Evolutionary conservation across 2,797 vertebrate genomes (phyloP).

Genomic region (Aeoliscus strigatus): DNA sequence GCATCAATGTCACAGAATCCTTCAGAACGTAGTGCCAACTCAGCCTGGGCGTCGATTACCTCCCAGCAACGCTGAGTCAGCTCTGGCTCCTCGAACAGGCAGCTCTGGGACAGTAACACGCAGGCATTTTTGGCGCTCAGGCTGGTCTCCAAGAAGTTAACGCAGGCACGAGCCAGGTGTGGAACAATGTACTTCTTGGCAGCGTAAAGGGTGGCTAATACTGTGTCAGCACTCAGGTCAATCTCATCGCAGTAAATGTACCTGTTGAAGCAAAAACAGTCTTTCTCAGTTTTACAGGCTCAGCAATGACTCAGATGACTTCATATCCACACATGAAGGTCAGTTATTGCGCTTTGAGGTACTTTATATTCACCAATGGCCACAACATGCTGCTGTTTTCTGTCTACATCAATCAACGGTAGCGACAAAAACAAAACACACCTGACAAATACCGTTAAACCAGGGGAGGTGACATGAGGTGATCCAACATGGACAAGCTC

Average conservation of each 20-base stretch:
- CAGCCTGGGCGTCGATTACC: slow-evolving; percentile 96
- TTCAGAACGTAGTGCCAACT: slow-evolving; percentile 92
- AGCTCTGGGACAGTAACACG: slow-evolving; percentile 95
- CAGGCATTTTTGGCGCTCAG: slow-evolving; percentile 96
- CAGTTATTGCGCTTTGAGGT: no score
- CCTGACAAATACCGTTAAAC: no score
- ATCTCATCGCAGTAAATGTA: slow-evolving; percentile 99
- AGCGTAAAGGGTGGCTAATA: slow-evolving; percentile 93
- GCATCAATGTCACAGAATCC: slow-evolving; percentile 97
- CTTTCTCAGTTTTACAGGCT: slow-evolving; percentile 21
- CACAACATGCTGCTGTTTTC: no score
- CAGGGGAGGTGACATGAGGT: no score
- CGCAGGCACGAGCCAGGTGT: slow-evolving; percentile 93
- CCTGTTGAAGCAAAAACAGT: slow-evolving; percentile 66
- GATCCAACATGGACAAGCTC: no score
- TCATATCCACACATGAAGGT: background rate
- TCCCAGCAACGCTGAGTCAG: slow-evolving; percentile 99
- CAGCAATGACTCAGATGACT: no score
- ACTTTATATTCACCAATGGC: no score
- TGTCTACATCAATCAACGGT: no score
- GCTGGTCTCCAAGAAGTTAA: slow-evolving; percentile 97
- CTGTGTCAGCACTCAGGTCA: slow-evolving; percentile 93
- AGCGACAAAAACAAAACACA: no score
- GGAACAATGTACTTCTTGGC: slow-evolving; percentile 99
- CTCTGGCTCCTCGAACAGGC: slow-evolving; percentile 96